Base-by-base conservation (phyloP, 2,888 invertebrate genomes). In the Lithophane leautieri region DNA sequence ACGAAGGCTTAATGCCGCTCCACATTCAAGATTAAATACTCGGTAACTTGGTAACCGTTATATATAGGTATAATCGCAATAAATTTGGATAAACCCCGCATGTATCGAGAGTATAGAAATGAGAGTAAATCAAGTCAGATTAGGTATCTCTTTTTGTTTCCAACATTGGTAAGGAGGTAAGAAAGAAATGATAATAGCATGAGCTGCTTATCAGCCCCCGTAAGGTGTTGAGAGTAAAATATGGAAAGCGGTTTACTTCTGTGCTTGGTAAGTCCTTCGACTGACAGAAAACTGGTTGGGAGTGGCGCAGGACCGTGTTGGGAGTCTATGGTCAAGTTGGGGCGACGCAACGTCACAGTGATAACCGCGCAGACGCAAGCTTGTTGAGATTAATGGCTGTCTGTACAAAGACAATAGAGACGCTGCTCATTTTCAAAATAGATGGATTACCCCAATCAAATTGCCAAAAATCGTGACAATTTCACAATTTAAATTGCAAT, bases 121-220 rank as follows among this genome's bases (percentile, higher is more conserved):
- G 83, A 76, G 82, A 87, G 89, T 92, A 91, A 91, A 92, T 91
- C 91, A 91, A 88, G 88, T 87, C 87, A 86, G 90, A 91, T 91
- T 92, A 90, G 73, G 62, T 78, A 77, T 78, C 82, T 81, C 84
- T 88, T 88, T 87, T 88, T 85, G 83, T 84, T 84, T 87, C 75
- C 82, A 83, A 79, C 85, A 85, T 84, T 83, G 81, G 86, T 87
- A 65, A 75, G 77, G 72, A 70, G 66, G 76, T 50, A 70, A 63
- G 50, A 19, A 81, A 40, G 44, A 65, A 60, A 73, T 60, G 85
- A 73, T 81, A 74, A 74, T 79, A 73, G 25, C 52, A 77, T 74
- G 73, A 79, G 73, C 73, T 58, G 42, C 62, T 79, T 76, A 83
- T 74, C 76, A 69, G 70, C 47, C 47, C 34, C 52, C 61, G 77